Evolutionary conservation across 2,888 invertebrate species (phyloP), one percentile per base, ranked within the genome.

Genomic region (Pristionchus exspectatus): DNA sequence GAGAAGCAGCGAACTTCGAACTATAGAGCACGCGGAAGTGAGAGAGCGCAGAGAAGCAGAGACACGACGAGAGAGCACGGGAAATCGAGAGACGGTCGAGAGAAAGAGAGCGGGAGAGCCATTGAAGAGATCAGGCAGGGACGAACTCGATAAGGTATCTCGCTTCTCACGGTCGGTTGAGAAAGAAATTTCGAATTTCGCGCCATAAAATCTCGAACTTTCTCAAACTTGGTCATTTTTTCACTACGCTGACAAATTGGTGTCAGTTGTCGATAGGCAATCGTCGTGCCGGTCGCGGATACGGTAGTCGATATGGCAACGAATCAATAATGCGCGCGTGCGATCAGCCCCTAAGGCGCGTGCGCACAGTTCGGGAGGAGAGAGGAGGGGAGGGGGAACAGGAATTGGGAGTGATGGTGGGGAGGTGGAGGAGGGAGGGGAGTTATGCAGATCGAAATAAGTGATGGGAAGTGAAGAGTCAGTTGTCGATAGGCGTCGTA

Each of bases 381-480:
- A 74, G 38, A 74, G 10, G 69, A 18, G 44, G 27, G 24, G 74
- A 9, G 30, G 16, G 50, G 27, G 81, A 81, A 81, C 81, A 81
- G 81, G 81, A 81, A 81, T 81, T 81, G 81, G n/a, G n/a, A 33
- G 14, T 69, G 69, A 27, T n/a, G 69, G 12, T 5, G 74, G 54
- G 16, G 54, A 18, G 38, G 74, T 44, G 74, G 69, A 74, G 74
- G 50, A 44, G 27, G 21, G 21, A 18, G 24, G 14, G 81, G 21
- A 54, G 81, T 81, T 50, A 81, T 50, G 81, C n/a, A 77, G 77
- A 77, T 77, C 77, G 81, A 81, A 81, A 81, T 81, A 54, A 81
- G 54, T 12, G n/a, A 21, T 44, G 77, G 14, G 77, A 44, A 33
- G 14, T 12, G 4, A 16, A n/a, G 27, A 44, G 44, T 81, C 50